Base-by-base conservation (phyloP, 2,113 vertebrate species). In the Solea senegalensis region DNA sequence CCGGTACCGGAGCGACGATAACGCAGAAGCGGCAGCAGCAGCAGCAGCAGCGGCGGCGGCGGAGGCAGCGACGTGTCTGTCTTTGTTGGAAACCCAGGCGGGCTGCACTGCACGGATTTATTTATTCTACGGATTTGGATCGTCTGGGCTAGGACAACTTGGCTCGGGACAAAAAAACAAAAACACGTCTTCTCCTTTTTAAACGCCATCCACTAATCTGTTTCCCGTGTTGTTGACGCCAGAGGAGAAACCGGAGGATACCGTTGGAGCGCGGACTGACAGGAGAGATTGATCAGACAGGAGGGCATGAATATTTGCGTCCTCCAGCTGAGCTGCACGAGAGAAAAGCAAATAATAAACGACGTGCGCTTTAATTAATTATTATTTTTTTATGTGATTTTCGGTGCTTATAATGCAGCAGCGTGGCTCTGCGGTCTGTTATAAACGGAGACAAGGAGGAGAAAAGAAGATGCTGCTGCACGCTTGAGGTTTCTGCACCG, bases 141-240 rank as follows among this genome's bases (percentile, higher is more conserved):
- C 74, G 21, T 44, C 1, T 60, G 54, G 59, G 65, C 72, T 59
- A 55, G 85, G 65, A 83, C 73, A 90, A 89, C 85, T 91, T 89
- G 65, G 51, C 75, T 48, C n/a, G 83, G 83, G 86, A 87, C 86
- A 83, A 76, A 83, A 81, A 48, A 34, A 0, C 34, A 34, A 34
- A 34, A 34, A 34, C 34, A 34, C 34, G 34, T 6, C 34, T 34
- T 34, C 34, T 34, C 34, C 82, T 84, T 80, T 68, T 69, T 81
- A 66, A 41, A 68, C 69, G 80, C 59, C 83, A 63, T 69, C 77
- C 75, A 8, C 5, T 80, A 72, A 82, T 74, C 69, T 76, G 82
- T 82, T 80, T 80, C 78, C 28, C 78, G 82, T 79, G 78, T 82
- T 84, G 84, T 56, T 86, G 88, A 91, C 90, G 88, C 81, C 82